phyloP scores from a whole-genome alignment of 2,113 vertebrate species.

The Alligator mississippiensis region DNA sequence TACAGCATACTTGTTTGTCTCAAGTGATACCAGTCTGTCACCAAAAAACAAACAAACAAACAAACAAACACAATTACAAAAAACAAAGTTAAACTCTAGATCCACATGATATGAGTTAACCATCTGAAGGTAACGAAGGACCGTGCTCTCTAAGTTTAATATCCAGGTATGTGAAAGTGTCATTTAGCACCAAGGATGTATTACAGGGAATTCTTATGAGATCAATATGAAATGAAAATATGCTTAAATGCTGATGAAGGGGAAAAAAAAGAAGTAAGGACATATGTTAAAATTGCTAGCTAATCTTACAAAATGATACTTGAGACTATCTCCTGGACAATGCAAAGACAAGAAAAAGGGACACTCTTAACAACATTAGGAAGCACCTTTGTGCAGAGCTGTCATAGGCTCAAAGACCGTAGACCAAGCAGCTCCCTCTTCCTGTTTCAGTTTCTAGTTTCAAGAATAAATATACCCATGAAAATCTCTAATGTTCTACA shows the following conservation, averaged over 20 bases:
- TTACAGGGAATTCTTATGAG: neutral
- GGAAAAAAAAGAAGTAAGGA: neutral
- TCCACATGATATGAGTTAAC: neutral
- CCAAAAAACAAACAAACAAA: neutral
- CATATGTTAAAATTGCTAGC: neutral
- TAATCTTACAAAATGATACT: neutral
- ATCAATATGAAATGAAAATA: neutral
- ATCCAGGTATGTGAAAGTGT: neutral
- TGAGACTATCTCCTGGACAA: neutral
- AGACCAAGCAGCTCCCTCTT: neutral
- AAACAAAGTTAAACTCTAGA: neutral
- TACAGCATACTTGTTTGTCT: neutral
- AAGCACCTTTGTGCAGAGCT: conserved; percentile 44
- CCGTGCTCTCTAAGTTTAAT: neutral
- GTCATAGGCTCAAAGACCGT: conserved; percentile 24
- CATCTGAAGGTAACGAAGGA: neutral
- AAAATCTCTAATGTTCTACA: neutral
- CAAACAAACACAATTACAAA: neutral
- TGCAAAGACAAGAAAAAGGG: neutral
- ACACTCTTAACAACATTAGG: neutral
- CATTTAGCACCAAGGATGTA: neutral
- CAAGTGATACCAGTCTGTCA: neutral
- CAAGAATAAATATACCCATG: neutral
- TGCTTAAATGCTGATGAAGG: neutral
- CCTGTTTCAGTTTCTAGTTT: neutral